Evolutionary conservation across 1,140 invertebrate species (phyloP).

Genomic region (Apis cerana): DNA sequence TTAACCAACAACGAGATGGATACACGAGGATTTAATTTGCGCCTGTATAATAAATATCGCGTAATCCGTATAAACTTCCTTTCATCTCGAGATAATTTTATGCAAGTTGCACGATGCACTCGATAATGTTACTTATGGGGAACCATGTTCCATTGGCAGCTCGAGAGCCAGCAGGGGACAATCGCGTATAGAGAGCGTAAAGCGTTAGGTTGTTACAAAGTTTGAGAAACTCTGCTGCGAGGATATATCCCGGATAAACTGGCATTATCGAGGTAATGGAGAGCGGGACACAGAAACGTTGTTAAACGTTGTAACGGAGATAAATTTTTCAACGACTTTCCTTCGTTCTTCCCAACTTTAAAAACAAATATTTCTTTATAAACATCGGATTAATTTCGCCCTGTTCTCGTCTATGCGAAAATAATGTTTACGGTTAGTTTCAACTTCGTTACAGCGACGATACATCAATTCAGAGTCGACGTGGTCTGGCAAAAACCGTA

Average conservation of each 20-base stretch:
- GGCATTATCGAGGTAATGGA: conserved; percentile 40
- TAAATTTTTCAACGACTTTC: neutral
- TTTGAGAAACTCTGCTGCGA: neutral
- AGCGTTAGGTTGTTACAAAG: neutral
- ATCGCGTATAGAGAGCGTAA: neutral
- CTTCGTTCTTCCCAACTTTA: neutral
- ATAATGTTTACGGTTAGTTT: too few relatives aligned
- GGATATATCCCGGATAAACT: conserved; percentile 37
- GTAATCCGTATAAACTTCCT: neutral
- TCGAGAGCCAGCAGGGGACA: neutral
- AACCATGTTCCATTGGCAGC: neutral
- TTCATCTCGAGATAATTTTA: neutral
- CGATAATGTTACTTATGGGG: neutral
- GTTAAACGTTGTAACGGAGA: conserved; percentile 45
- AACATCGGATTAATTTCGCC: neutral
- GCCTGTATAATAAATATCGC: too few relatives aligned
- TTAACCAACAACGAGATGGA: too few relatives aligned
- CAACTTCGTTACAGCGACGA: too few relatives aligned
- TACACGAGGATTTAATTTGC: neutral
- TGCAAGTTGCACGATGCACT: neutral
- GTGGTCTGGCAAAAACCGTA: neutral
- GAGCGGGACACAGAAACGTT: conserved; percentile 7
- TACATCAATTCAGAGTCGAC: too few relatives aligned
- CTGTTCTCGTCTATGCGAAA: too few relatives aligned
- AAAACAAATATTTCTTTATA: neutral